These are phyloP conservation scores for Coelinius sp. DNA, from an alignment of 2,888 invertebrate species.

Conservation along the genomic window DNA sequence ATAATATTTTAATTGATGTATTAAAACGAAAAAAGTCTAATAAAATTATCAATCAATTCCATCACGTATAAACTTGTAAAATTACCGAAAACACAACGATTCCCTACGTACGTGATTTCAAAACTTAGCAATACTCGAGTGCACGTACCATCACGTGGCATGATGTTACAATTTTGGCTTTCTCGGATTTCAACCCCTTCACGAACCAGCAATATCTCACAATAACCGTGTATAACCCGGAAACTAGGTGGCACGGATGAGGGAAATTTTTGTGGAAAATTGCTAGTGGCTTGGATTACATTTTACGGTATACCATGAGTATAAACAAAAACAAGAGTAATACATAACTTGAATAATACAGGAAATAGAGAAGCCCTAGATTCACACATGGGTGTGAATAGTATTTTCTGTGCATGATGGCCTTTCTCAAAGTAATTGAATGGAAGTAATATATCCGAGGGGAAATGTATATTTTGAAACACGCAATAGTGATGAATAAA, in stretches of 20 bases:
- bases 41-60: not conserved
- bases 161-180: constrained; percentile 21
- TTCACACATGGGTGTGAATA: not conserved
- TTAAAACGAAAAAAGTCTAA: no score
- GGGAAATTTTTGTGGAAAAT: not conserved
- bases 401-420: not conserved
- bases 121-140: constrained; percentile 39
- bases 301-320: not conserved
- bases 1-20: no score
- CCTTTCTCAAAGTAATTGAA: not conserved
- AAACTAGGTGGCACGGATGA: constrained; percentile 24
- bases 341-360: not conserved
- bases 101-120: not conserved
- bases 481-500: no score
- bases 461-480: no score
- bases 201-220: constrained; percentile 47
- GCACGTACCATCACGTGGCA: constrained; percentile 31
- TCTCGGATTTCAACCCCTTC: constrained; percentile 37
- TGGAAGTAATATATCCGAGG: not conserved
- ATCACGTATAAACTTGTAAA: not conserved
- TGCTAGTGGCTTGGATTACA: not conserved
- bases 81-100: not conserved
- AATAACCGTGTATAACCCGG: constrained; percentile 41
- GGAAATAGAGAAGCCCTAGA: no score
- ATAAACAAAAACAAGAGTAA: not conserved